These are phyloP conservation scores for Griposia aprilina DNA, from an alignment of 2,888 invertebrate genomes.

Conservation along the genomic window DNA sequence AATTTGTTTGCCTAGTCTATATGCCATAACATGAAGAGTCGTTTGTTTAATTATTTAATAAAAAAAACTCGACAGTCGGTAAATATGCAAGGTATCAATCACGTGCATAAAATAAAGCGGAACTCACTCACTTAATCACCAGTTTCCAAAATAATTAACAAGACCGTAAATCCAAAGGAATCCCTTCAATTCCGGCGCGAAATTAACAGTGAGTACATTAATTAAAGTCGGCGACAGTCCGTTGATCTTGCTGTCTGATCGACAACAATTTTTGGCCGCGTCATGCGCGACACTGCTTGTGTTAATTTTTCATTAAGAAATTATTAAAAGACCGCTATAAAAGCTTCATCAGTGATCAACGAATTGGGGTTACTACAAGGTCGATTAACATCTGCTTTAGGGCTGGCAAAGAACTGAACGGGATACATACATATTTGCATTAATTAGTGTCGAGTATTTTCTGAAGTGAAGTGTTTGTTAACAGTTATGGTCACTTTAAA, in stretches of 20 bases:
- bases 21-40: neutral
- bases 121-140: neutral
- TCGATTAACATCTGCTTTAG: slow-evolving; percentile 77
- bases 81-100: neutral
- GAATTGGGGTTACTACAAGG: slow-evolving; percentile 85
- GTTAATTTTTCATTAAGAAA: slow-evolving; percentile 85
- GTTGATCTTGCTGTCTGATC: slow-evolving; percentile 64
- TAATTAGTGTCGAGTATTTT: slow-evolving; percentile 53
- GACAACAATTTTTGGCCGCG: slow-evolving; percentile 75
- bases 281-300: slow-evolving; percentile 80
- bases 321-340: slow-evolving; percentile 84
- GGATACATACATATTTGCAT: slow-evolving; percentile 33
- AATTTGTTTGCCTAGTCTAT: neutral
- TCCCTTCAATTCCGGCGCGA: slow-evolving; percentile 36
- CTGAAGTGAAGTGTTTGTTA: neutral
- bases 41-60: neutral
- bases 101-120: neutral
- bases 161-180: slow-evolving; percentile 30
- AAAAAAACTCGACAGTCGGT: too few species aligned
- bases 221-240: slow-evolving; percentile 61
- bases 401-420: slow-evolving; percentile 65
- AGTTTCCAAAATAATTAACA: slow-evolving; percentile 20
- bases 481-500: neutral
- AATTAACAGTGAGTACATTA: slow-evolving; percentile 51
- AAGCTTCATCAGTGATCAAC: slow-evolving; percentile 78